Percentiles rank a stretch among this genome's conserved stretches.
phyloP scores from a whole-genome alignment of 1,140 invertebrate genomes.

The Drosophila nigromelanica region DNA sequence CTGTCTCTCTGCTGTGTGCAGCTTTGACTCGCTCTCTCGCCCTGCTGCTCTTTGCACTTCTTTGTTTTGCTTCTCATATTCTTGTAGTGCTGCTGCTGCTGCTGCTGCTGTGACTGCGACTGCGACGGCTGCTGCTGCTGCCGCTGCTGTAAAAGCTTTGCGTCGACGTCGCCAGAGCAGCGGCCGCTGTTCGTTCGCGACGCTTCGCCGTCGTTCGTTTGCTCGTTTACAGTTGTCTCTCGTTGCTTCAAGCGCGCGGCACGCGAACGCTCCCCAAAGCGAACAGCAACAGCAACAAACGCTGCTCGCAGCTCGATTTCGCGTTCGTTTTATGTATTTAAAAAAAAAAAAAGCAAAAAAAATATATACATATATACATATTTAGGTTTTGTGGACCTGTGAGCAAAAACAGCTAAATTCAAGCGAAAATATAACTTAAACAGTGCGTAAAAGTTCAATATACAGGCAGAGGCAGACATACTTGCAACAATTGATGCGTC shows the following conservation, averaged over 20 bases:
- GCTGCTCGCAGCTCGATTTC: conserved; percentile 29
- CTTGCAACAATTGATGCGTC: conserved; percentile 49
- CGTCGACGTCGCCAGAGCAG: conserved; percentile 45
- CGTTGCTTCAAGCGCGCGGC: conserved; percentile 75
- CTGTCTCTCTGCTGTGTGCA: conserved; percentile 7
- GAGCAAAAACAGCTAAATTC: conserved; percentile 2
- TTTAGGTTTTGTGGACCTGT: neutral
- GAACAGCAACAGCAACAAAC: conserved; percentile 38
- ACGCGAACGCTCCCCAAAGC: conserved; percentile 61
- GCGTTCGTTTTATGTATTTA: conserved; percentile 60
- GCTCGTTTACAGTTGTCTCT: conserved; percentile 75
- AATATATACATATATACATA: neutral
- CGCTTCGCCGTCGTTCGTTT: conserved; percentile 64
- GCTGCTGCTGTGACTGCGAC: neutral
- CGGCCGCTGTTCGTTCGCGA: conserved; percentile 58
- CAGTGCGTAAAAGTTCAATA: conserved; percentile 58
- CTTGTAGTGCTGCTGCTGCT: conserved; percentile 46
- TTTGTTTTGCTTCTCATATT: conserved; percentile 80
- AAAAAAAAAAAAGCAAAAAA: conserved; percentile 5
- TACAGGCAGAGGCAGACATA: conserved; percentile 1
- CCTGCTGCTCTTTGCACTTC: conserved; percentile 66
- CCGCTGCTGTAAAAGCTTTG: conserved; percentile 66
- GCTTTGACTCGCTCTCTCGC: conserved; percentile 7
- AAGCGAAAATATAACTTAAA: conserved; percentile 23
- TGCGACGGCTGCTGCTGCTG: conserved; percentile 13